These are phyloP conservation scores for Psittacula derbiana DNA, from an alignment of 2,797 vertebrate genomes.

Conservation along the genomic window DNA sequence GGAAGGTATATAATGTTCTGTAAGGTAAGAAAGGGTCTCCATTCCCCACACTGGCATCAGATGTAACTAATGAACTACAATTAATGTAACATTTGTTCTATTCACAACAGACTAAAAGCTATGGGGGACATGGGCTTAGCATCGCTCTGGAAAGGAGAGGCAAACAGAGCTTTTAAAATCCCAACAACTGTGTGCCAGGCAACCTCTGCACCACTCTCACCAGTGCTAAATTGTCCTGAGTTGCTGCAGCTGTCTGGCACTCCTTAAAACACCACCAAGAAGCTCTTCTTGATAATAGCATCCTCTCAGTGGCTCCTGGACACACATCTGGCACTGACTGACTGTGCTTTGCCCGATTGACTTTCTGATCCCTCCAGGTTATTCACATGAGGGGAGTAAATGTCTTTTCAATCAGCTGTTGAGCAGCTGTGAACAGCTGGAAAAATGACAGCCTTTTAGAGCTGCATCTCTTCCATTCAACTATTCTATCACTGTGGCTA, in stretches of 20 bases:
- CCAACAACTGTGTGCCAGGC: neutral
- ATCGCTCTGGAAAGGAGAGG: neutral
- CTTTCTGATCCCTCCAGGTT: constrained; percentile 14
- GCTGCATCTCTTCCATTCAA: neutral
- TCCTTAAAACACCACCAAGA: neutral
- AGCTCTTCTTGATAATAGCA: neutral
- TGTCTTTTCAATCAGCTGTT: neutral
- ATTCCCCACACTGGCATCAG: neutral
- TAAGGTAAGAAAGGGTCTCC: constrained; percentile 11
- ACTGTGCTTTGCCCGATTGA: neutral
- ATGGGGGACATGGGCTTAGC: neutral
- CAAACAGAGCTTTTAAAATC: neutral
- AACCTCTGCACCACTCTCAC: neutral
- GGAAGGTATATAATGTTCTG: neutral
- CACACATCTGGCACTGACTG: neutral
- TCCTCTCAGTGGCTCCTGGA: neutral
- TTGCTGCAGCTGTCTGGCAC: neutral
- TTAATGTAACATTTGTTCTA: constrained; percentile 8
- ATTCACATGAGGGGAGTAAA: neutral
- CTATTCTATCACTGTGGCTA: neutral
- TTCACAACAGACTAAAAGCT: constrained; percentile 10
- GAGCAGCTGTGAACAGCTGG: neutral
- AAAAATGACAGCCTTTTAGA: neutral
- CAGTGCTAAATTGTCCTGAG: neutral
- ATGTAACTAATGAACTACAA: constrained; percentile 27